Percentiles rank a stretch among this genome's conserved stretches.
Conservation (phyloP, 2,113 vertebrate genomes). For the Lagenorhynchus albirostris region DNA sequence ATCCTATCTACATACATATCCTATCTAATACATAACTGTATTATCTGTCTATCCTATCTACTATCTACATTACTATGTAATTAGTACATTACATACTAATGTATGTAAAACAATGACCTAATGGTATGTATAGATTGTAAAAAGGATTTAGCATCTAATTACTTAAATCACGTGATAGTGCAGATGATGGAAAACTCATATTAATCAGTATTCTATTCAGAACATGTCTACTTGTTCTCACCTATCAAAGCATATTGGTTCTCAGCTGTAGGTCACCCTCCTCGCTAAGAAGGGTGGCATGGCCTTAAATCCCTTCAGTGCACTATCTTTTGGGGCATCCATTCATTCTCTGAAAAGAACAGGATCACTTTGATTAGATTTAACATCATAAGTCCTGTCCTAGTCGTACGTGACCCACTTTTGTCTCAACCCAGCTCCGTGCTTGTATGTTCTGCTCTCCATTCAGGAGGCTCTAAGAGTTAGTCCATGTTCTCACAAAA, state of each 20-base stretch:
- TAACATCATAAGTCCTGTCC: not conserved
- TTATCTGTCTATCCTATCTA: no score
- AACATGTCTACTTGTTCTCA: not conserved
- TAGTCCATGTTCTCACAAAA: not conserved
- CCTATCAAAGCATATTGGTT: not conserved
- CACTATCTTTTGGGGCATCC: not conserved
- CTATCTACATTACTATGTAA: no score
- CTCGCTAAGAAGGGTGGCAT: fast-evolving
- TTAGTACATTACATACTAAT: no score
- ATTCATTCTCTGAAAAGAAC: not conserved
- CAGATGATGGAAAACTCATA: not conserved
- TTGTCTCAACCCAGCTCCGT: not conserved
- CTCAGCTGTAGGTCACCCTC: no score
- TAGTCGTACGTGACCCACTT: not conserved
- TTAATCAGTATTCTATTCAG: not conserved
- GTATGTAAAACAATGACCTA: not conserved
- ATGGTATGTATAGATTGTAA: not conserved
- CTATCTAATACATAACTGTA: no score
- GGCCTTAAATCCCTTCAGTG: not conserved
- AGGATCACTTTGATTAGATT: not conserved
- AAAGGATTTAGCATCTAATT: not conserved
- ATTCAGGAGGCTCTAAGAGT: not conserved
- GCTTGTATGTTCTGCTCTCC: not conserved
- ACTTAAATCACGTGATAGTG: not conserved
- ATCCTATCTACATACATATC: no score